Conservation (phyloP, 2,797 vertebrate genomes). For the Psittacula echo region DNA sequence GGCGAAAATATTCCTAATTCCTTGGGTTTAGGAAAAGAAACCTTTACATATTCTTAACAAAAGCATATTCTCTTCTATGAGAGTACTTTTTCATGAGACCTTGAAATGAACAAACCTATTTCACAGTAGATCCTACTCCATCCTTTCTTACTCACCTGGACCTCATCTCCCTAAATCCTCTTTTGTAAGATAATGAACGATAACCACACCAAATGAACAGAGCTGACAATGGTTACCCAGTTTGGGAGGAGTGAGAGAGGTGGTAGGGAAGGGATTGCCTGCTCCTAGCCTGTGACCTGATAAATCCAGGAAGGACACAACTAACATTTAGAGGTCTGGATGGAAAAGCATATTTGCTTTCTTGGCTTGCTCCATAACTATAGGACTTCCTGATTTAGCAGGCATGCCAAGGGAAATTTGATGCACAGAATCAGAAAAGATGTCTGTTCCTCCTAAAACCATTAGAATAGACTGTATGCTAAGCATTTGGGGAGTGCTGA, state of each 20-base stretch:
- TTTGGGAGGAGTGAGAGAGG: not conserved
- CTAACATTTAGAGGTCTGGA: not conserved
- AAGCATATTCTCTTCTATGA: not conserved
- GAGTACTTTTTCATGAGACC: not conserved
- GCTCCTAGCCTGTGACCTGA: accelerated
- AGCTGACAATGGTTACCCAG: not conserved
- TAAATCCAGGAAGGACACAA: not conserved
- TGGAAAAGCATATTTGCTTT: not conserved
- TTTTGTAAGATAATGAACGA: not conserved
- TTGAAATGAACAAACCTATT: not conserved
- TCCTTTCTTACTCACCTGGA: not conserved
- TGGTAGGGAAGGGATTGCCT: not conserved
- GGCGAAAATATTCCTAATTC: not conserved
- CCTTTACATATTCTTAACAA: not conserved
- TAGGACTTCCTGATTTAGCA: not conserved
- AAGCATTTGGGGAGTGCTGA: not conserved
- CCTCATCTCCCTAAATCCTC: not conserved
- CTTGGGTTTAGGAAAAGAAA: not conserved
- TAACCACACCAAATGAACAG: not conserved
- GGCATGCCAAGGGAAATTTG: not conserved
- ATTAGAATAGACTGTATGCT: not conserved
- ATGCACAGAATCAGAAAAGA: not conserved
- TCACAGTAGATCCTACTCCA: not conserved
- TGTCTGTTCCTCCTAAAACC: not conserved
- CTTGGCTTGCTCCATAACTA: not conserved